Base-by-base conservation (phyloP, 1,140 invertebrate genomes). In the Oscheius sp. region DNA sequence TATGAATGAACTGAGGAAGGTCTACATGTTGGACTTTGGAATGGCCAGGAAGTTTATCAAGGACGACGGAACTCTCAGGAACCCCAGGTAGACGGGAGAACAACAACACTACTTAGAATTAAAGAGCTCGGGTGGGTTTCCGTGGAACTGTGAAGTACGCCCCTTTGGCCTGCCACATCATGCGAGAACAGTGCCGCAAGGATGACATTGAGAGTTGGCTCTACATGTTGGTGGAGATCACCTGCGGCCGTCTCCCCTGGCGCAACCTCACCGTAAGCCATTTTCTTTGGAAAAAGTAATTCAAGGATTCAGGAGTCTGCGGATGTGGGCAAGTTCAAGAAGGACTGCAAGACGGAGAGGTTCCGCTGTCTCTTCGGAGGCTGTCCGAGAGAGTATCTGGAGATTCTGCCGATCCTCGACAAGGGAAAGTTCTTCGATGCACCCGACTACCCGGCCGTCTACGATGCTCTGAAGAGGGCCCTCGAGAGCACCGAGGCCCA, bases 131-230 rank as follows among this genome's bases (percentile, higher is more conserved):
- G 36, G 72, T 78, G 1, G 77, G 80, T 1, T 81, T 81, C 65
- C 80, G 80, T 20, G 80, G 80, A 4, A 81, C 80, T 7, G 69
- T 79, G 4, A 75, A 76, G 15, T 81, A 81, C 59, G 80, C 80
- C 13, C 77, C 80, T n/a, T 66, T 80, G 10, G 65, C 72, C 1
- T 77, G 74, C n/a, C 79, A 82, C 55, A 77, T 76, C 34, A 67
- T 74, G 36, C 63, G 79, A 18, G 79, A 80, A 55, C 71, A 72
- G 52, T 75, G 67, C 31, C 58, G 73, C 1, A 70, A 75, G 42
- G 73, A 75, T 61, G 67, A 75, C 49, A 69, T 69, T 32, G 73
- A 75, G 61, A 67, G 73, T n/a, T 80, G 79, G 79, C 55, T 80
- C 13, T 80, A 80, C 52, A 74, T 75, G 79, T 32, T 61, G 0